Evolutionary conservation across 2,113 vertebrate species (phyloP), one percentile per base, ranked within the genome.

Genomic region (Trogon surrucura): DNA sequence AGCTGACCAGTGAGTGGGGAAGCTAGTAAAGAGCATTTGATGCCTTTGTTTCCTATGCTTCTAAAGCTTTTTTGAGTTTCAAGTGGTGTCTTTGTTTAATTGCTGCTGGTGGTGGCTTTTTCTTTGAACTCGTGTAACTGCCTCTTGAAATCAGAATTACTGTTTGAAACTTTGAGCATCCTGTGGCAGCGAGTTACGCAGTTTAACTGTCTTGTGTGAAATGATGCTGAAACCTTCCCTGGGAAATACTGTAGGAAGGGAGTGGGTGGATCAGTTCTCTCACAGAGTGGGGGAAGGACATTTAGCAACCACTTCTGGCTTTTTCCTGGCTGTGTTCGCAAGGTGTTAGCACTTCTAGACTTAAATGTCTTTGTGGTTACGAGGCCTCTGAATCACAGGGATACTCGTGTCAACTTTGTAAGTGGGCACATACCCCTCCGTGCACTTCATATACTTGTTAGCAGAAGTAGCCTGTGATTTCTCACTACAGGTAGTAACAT

Each of bases 401-500:
- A 64, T 87, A 45, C 74, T 91, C 60, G n/a, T 67, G 23, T 57
- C 32, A 67, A 11, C 95, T 90, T 53, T 57, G 12, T 54, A 57
- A 74, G 34, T 13, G 34, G 77, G 34, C 70, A 22, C 58, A 10
- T 89, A 34, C 81, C 88, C 77, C 36, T 95, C 78, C 79, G 73
- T 88, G 92, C 70, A 72, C 81, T 51, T 21, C 48, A 3, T 32
- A 15, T 75, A 29, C 87, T 90, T 77, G 57, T 75, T 65, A 92
- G 78, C 70, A 84, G 69, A 79, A 92, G 50, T 60, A 89, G 91
- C 73, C 82, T 91, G 18, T 75, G 91, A 92, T 91, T 96, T 95
- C 79, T 95, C 88, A 34, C 94, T 92, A 61, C 22, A 9, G 84
- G 94, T 83, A 93, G 89, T 78, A 89, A 80, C 75, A 26, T 95